Evolutionary conservation across 2,888 invertebrate species (phyloP).

Genomic region (Latheticus oryzae): DNA sequence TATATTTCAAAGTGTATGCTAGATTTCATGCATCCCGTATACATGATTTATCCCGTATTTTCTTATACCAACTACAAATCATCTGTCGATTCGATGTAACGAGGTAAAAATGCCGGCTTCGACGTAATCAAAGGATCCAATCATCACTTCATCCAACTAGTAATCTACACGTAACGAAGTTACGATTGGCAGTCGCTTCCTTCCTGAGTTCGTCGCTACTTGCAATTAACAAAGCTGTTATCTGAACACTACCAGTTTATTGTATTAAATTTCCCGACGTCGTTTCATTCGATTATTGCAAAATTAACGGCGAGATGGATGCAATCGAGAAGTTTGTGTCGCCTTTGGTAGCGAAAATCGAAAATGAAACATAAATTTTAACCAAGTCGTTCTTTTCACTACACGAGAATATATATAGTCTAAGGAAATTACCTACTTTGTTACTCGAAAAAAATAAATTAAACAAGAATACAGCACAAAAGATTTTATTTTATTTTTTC

Average conservation of each 20-base stretch:
- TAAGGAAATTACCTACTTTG: slow-evolving; percentile 32
- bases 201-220: slow-evolving; percentile 44
- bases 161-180: slow-evolving; percentile 58
- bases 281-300: slow-evolving; percentile 56
- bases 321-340: slow-evolving; percentile 13
- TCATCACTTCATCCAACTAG: slow-evolving; percentile 58
- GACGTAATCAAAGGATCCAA: slow-evolving; percentile 48
- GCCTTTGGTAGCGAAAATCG: slow-evolving; percentile 5
- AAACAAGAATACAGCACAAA: slow-evolving; percentile 19
- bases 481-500: slow-evolving; percentile 2
- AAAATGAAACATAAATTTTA: slow-evolving; percentile 20
- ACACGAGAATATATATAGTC: slow-evolving; percentile 10
- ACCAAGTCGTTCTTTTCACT: background rate
- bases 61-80: too few relatives aligned
- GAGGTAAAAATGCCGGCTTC: slow-evolving; percentile 27
- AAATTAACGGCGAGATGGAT: slow-evolving; percentile 33
- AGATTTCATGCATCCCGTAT: too few relatives aligned
- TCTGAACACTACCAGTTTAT: slow-evolving; percentile 56
- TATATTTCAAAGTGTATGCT: too few relatives aligned
- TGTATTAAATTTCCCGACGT: slow-evolving; percentile 57
- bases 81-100: slow-evolving; percentile 9
- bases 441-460: slow-evolving; percentile 20
- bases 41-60: too few relatives aligned
- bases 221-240: slow-evolving; percentile 55
- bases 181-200: slow-evolving; percentile 50